Conservation (phyloP, 1,140 invertebrate genomes). For the Olivierus martensii region DNA sequence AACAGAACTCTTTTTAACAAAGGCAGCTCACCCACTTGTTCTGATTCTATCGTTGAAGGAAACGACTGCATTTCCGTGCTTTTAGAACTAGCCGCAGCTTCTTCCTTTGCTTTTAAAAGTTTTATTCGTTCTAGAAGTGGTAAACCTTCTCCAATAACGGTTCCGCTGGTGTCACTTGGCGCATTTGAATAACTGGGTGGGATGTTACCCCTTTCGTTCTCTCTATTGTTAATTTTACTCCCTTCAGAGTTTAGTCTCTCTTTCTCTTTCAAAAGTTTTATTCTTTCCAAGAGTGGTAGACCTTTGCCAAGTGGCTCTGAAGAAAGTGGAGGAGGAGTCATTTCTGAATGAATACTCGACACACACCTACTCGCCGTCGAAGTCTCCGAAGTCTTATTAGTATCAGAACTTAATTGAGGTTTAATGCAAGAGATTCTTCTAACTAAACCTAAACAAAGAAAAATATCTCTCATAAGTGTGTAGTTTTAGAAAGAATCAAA, state of each 20-base stretch:
- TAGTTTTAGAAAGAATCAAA: too few relatives aligned
- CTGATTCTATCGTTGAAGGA: too few relatives aligned
- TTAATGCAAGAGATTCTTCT: neutral
- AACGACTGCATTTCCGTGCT: neutral
- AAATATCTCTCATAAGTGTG: too few relatives aligned
- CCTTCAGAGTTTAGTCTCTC: neutral
- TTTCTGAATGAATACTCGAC: neutral
- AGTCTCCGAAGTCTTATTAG: neutral
- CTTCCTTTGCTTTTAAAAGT: slow-evolving; percentile 21
- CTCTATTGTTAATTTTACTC: neutral
- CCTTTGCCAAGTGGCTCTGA: slow-evolving; percentile 53
- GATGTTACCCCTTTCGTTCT: too few relatives aligned
- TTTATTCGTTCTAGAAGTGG: slow-evolving; percentile 21
- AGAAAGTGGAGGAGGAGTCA: neutral
- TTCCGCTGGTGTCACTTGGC: neutral
- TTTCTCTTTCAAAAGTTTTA: slow-evolving; percentile 62
- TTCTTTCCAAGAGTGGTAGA: slow-evolving; percentile 58
- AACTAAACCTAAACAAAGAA: neutral
- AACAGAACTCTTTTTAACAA: slow-evolving; percentile 14
- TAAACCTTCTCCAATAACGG: slow-evolving; percentile 11
- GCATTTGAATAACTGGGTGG: neutral
- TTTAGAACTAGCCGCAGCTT: slow-evolving; percentile 1
- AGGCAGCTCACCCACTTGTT: neutral
- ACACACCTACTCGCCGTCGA: slow-evolving; percentile 24
- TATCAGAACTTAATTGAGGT: neutral